Evolutionary conservation across 2,888 invertebrate genomes (phyloP), one percentile per base, ranked within the genome.

Genomic region (Epistrophe eligans): DNA sequence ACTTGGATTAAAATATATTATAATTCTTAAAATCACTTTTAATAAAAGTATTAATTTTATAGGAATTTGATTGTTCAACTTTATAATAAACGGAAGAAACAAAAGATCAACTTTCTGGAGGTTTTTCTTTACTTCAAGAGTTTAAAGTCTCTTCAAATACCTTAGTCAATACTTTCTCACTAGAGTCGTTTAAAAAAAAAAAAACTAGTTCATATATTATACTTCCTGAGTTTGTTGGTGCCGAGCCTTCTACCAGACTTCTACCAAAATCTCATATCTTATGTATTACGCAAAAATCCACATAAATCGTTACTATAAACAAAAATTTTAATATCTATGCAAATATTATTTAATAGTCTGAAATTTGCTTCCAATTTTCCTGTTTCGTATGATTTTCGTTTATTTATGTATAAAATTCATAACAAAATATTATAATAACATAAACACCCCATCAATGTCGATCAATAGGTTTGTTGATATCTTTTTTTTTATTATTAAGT

Each of bases 381-480:
- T 67, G 35, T 28, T 67, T 70, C 40, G 40, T 17, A 70, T 66
- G 4, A 24, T 38, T 38, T 19, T 35, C 10, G 6, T 17, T 45
- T n/a, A 35, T 45, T 45, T 13, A 50, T 50, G 32, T 35, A 4
- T 40, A 13, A 40, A 52, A 70, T 24, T 70, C 35, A 52, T 70
- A 70, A 52, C 38, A 38, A 52, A 24, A 48, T 17, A 66, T 48
- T 38, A 15, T n/a, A 35, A 19, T 9, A 35, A 24, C 67, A 50
- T 35, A 28, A 28, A 70, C 55, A 55, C 40, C 19, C 24, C 19
- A 70, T 55, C 70, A 70, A 70, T 70, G 70, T 70, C 70, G n/a
- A 55, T 70, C 70, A 70, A 28, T 55, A 38, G 9, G 35, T 67
- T 9, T 50, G 50, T 24, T 50, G 67, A 67, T 45, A 32, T 35